Evolutionary conservation across 2,113 vertebrate species (phyloP), one percentile per base, ranked within the genome.

Genomic region (Rhinopomastus cyanomelas): DNA sequence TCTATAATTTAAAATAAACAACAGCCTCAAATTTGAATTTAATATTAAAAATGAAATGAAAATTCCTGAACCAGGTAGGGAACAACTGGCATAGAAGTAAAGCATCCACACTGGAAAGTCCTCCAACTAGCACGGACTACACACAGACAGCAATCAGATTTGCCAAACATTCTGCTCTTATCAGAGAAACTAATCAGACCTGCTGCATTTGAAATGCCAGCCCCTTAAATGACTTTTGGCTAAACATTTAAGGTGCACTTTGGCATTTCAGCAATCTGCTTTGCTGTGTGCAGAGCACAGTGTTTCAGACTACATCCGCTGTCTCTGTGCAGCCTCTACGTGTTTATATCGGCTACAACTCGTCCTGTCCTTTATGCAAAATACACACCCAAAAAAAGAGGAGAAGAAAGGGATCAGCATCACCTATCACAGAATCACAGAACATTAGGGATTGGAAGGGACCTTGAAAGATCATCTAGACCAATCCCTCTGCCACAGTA

Each of bases 151-250:
- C 72, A 90, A 84, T 93, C 69, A 90, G 66, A 81, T 51, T 62
- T 93, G 81, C 66, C 62, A 80, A 73, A 87, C 26, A 75, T 59
- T 61, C 76, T 0, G 1, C 11, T 86, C 5, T 84, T 84, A 76
- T 71, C 74, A 60, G 52, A 73, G 48, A 93, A 77, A 32, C 36
- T 56, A 83, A 92, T 78, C 32, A 84, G 71, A 76, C 39, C 29
- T 72, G 60, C 51, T 68, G 78, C 60, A 61, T 55, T 87, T 85
- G 49, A 76, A 87, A 88, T 68, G 62, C 34, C 36, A 84, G 37
- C 34, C 52, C 39, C 60, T 80, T 91, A 86, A n/a, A 91, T 51
- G 36, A 55, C 34, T 84, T 83, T 74, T 91, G 79, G 87, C 89
- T 88, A 81, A 88, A 85, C 51, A 81, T 42, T 4, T 37, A 53